Conservation (phyloP, 2,888 invertebrate species). For the Caradrina kadenii region DNA sequence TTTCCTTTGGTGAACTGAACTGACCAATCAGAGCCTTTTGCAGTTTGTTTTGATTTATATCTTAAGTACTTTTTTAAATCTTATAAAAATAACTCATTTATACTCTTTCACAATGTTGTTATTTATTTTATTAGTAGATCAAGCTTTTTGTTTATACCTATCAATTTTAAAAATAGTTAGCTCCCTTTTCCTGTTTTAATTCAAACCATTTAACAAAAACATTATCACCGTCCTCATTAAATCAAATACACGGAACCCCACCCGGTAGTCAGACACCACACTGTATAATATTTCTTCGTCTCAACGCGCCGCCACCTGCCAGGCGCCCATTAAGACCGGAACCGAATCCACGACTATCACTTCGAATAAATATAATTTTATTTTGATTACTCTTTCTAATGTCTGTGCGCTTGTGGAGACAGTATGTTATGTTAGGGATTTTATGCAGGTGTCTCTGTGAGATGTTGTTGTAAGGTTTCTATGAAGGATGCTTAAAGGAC, state of each 20-base stretch:
- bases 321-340: constrained; percentile 81
- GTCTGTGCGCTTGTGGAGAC: constrained; percentile 69
- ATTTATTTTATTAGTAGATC: too few relatives aligned
- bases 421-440: constrained; percentile 46
- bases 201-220: constrained; percentile 7
- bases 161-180: not conserved
- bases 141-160: too few relatives aligned
- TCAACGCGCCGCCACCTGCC: constrained; percentile 80
- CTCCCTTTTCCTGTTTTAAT: not conserved
- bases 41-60: too few relatives aligned
- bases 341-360: constrained; percentile 81
- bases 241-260: constrained; percentile 59
- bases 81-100: too few relatives aligned
- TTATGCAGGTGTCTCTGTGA: constrained; percentile 48
- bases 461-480: constrained; percentile 16
- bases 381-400: constrained; percentile 80
- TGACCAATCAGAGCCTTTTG: not conserved
- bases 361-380: constrained; percentile 84
- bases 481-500: constrained; percentile 18
- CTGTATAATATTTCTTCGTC: constrained; percentile 59
- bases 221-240: constrained; percentile 28
- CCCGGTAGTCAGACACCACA: constrained; percentile 39
- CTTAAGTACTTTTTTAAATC: too few relatives aligned
- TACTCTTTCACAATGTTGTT: too few relatives aligned
- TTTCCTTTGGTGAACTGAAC: not conserved